Evolutionary conservation across 1,140 invertebrate genomes (phyloP).

Genomic region (Anastrepha ludens): DNA sequence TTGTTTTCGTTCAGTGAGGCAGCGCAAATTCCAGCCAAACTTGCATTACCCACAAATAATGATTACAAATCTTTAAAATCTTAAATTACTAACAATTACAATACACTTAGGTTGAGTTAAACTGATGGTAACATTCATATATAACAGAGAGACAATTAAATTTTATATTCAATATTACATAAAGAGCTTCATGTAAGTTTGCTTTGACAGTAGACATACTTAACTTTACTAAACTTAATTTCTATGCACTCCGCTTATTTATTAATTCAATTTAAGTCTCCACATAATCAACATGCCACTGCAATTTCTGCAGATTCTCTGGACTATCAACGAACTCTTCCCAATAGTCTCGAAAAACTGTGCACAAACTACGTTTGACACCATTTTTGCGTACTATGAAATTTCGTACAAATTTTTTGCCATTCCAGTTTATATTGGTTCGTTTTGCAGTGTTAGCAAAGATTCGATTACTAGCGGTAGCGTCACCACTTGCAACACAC

Average conservation of each 20-base stretch:
- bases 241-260: neutral
- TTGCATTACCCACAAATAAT: slow-evolving; percentile 79
- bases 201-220: neutral
- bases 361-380: slow-evolving; percentile 83
- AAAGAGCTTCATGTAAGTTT: neutral
- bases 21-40: slow-evolving; percentile 80
- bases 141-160: no score
- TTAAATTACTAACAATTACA: no score
- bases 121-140: no score
- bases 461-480: slow-evolving; percentile 80
- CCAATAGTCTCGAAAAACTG: slow-evolving; percentile 82
- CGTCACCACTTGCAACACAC: slow-evolving; percentile 87
- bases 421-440: slow-evolving; percentile 78
- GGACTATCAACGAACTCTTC: slow-evolving; percentile 78
- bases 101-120: no score
- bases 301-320: slow-evolving; percentile 75
- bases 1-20: slow-evolving; percentile 84
- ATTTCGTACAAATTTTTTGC: slow-evolving; percentile 77
- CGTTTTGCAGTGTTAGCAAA: slow-evolving; percentile 80
- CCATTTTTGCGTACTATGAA: slow-evolving; percentile 79
- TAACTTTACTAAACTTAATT: neutral
- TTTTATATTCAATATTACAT: neutral
- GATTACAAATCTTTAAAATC: no score
- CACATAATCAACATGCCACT: slow-evolving; percentile 76
- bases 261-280: slow-evolving; percentile 62